Evolutionary conservation across 2,888 invertebrate species (phyloP).

Genomic region (Nebria salina): DNA sequence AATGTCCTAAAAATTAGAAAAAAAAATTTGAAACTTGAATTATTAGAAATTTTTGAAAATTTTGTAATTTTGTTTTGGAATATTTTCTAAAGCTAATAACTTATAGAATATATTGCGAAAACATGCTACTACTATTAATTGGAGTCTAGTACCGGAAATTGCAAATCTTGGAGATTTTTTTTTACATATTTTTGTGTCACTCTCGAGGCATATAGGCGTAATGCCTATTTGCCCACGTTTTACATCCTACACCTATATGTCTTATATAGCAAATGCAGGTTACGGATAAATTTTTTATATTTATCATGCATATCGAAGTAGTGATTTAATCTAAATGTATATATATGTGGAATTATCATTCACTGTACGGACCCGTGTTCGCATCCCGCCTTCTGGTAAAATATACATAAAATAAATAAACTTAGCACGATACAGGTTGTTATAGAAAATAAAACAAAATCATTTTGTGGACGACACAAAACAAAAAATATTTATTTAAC

Average conservation of each 20-base stretch:
- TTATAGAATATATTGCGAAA: neutral
- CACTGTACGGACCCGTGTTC: too few relatives aligned
- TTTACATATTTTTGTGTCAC: slow-evolving; percentile 3
- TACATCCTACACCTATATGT: slow-evolving; percentile 6
- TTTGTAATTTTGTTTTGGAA: too few relatives aligned
- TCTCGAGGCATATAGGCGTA: slow-evolving; percentile 9
- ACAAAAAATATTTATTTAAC: neutral
- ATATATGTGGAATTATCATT: too few relatives aligned
- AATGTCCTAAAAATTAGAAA: too few relatives aligned
- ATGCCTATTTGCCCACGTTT: slow-evolving; percentile 19
- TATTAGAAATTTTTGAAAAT: too few relatives aligned
- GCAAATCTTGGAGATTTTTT: slow-evolving; percentile 12
- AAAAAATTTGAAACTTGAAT: too few relatives aligned
- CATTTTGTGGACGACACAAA: neutral
- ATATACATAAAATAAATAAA: too few relatives aligned
- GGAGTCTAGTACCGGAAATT: slow-evolving; percentile 7
- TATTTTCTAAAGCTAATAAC: too few relatives aligned
- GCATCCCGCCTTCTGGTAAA: too few relatives aligned
- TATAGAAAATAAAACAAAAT: neutral
- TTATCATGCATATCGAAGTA: too few relatives aligned
- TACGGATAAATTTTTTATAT: neutral
- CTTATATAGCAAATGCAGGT: neutral
- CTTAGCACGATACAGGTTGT: too few relatives aligned
- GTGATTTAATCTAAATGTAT: too few relatives aligned
- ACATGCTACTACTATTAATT: neutral